A percentile compares a stretch with the other conserved stretches of the same genome.
Evolutionary conservation across 2,888 invertebrate species (phyloP).

Genomic region (Protonemura montana): DNA sequence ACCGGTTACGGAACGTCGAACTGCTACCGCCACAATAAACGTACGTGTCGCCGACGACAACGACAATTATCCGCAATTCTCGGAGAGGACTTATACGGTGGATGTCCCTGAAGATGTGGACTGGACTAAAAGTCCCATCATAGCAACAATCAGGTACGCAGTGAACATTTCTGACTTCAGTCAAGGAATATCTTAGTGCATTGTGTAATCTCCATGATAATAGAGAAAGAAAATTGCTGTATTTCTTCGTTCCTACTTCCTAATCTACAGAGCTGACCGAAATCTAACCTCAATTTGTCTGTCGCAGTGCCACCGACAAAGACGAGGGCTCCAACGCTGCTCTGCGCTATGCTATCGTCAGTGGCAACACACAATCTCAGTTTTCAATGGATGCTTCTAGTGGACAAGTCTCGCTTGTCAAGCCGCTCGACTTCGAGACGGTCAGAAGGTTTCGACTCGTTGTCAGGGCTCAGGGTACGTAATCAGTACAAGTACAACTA

Average conservation of each 20-base stretch:
- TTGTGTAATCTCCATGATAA: too few species aligned
- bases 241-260: too few species aligned
- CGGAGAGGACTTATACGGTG: constrained; percentile 87
- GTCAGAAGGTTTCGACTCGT: constrained; percentile 85
- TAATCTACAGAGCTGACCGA: too few species aligned
- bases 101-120: constrained; percentile 89
- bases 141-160: constrained; percentile 72
- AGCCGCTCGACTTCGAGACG: constrained; percentile 89
- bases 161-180: too few species aligned
- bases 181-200: too few species aligned
- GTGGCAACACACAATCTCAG: constrained; percentile 92
- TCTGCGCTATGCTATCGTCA: constrained; percentile 92
- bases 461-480: constrained; percentile 83
- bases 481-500: background rate
- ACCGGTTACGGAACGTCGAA: constrained; percentile 78
- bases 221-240: too few species aligned
- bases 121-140: constrained; percentile 81
- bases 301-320: constrained; percentile 81
- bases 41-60: constrained; percentile 88
- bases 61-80: constrained; percentile 93
- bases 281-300: background rate
- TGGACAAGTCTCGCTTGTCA: constrained; percentile 88
- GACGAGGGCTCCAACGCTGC: constrained; percentile 94
- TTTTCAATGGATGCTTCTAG: constrained; percentile 94
- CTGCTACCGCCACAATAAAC: constrained; percentile 83